Base-by-base conservation (phyloP, 2,797 vertebrate genomes). In the Amazona finschi region DNA sequence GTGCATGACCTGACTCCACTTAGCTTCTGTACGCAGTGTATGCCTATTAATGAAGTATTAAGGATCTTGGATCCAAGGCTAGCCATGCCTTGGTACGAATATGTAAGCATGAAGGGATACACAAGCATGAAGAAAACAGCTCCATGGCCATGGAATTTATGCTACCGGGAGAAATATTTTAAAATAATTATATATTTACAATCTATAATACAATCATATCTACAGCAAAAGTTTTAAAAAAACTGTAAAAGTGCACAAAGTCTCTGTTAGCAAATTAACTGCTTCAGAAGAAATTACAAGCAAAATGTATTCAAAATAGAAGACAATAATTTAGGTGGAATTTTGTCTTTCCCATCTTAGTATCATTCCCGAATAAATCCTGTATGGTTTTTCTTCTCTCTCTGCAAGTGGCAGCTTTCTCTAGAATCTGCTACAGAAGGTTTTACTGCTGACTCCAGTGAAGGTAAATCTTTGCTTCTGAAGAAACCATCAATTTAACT, bases 371-470 rank as follows among this genome's bases (percentile, higher is more conserved):
- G 66, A 75, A 72, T 44, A 87, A 69, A 66, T 64, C 20, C 28
- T 46, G 5, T 49, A 25, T 25, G 39, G 0, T 0, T 13, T 73
- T 74, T 25, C 30, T 2, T 2, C 25, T 58, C 55, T 33, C 28
- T 62, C 21, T 27, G 15, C 30, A 73, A 87, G 10, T 12, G 47
- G 22, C 36, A 20, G 6, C 87, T 62, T 89, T 72, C 38, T 89
- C 58, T 85, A 7, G 55, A 87, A 52, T 2, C 15, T 43, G 16
- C 30, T 17, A 62, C 8, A 57, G 31, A 75, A 78, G 9, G 27
- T 44, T 87, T 71, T 85, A 44, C 53, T 93, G 61, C 31, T 76
- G 60, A 89, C 11, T 80, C 87, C 25, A 85, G 8, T 38, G 25
- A 85, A 76, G 11, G 13, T 39, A 53, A 71, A 77, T 62, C 7